Percentiles rank a stretch among this genome's conserved stretches.
These are phyloP conservation scores for Aethina tumida DNA, from an alignment of 1,140 invertebrate genomes.

Conservation along the genomic window DNA sequence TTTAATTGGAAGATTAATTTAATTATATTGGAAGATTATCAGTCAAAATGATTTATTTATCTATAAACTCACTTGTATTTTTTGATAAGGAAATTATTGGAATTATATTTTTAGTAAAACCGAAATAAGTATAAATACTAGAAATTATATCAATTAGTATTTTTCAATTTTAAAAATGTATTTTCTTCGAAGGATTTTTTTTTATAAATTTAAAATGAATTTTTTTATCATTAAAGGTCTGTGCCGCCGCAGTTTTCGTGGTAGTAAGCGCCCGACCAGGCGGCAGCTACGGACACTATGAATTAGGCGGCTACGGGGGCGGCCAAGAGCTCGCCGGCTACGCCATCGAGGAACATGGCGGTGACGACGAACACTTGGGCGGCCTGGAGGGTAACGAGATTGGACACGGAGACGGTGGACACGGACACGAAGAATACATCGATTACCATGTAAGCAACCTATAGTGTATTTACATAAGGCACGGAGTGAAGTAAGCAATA, in stretches of 20 bases:
- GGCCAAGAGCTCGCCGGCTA: constrained; percentile 5
- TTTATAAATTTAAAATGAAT: constrained; percentile 4
- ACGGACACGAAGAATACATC: constrained; percentile 16
- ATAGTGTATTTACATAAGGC: not conserved
- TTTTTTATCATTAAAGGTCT: constrained; percentile 16
- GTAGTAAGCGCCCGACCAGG: constrained; percentile 14
- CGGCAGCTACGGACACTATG: constrained; percentile 20
- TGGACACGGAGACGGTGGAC: constrained; percentile 12
- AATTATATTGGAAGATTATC: no score
- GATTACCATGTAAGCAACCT: constrained; percentile 26
- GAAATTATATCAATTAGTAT: no score
- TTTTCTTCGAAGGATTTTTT: no score
- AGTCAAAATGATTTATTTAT: no score
- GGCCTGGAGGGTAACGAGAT: constrained; percentile 16
- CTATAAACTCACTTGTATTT: no score
- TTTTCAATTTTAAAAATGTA: no score
- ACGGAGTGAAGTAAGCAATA: not conserved
- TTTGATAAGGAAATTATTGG: no score
- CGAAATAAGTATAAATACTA: no score
- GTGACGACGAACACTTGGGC: constrained; percentile 6
- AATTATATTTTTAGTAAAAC: no score
- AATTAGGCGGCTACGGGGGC: constrained; percentile 15
- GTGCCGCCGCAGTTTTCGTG: constrained; percentile 24
- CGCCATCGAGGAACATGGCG: not conserved
- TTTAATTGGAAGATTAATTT: no score